These are phyloP conservation scores for Orycteropus afer DNA, from an alignment of 2,113 vertebrate species.

Conservation along the genomic window DNA sequence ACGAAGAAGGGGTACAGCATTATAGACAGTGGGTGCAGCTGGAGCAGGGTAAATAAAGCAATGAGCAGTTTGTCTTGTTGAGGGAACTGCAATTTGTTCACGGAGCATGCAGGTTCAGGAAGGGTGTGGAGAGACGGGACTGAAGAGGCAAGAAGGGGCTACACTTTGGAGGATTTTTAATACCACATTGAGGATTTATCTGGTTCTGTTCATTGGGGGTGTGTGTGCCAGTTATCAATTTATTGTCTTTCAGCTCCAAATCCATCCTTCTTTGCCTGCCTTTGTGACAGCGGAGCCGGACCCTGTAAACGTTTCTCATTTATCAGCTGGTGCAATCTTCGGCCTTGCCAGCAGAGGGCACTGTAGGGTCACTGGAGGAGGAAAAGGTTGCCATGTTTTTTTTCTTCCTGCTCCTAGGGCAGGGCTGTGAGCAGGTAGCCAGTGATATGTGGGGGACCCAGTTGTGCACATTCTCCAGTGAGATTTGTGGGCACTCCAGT, in stretches of 20 bases:
- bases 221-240: neutral
- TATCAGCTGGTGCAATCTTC: neutral
- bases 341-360: neutral
- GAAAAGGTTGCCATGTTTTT: neutral
- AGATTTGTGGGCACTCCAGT: neutral
- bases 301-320: neutral
- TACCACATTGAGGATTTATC: neutral
- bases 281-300: neutral
- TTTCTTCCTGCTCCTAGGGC: neutral
- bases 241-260: neutral
- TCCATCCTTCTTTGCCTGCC: neutral
- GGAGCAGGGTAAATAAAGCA: neutral
- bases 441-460: neutral
- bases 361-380: neutral
- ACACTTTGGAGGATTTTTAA: too few species aligned
- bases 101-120: accelerated
- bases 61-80: neutral
- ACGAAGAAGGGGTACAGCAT: neutral
- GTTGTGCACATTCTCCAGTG: neutral
- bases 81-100: too few species aligned
- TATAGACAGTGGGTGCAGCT: neutral
- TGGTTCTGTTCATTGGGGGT: neutral
- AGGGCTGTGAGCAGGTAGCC: neutral
- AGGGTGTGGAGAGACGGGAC: neutral
- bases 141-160: neutral